These are phyloP conservation scores for Coelinius sp. DNA, from an alignment of 2,888 invertebrate species.

Conservation along the genomic window DNA sequence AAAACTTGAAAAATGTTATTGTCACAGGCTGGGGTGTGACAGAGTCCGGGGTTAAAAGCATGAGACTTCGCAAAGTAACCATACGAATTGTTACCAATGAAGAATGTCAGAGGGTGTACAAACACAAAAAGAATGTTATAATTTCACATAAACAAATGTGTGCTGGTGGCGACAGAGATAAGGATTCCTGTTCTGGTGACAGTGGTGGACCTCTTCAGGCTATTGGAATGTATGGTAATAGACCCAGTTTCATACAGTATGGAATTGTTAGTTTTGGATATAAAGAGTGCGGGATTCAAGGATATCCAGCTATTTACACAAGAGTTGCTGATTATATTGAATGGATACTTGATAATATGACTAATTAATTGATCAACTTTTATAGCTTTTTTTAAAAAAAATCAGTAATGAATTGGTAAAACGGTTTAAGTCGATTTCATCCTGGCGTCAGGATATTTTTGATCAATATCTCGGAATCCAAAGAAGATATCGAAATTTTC, in stretches of 20 bases:
- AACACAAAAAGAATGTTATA: slow-evolving; percentile 33
- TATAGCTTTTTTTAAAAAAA: no score
- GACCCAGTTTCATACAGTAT: slow-evolving; percentile 45
- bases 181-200: slow-evolving; percentile 58
- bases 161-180: slow-evolving; percentile 51
- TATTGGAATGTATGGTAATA: slow-evolving; percentile 38
- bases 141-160: slow-evolving; percentile 54
- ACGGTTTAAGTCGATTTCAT: no score
- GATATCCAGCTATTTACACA: slow-evolving; percentile 54
- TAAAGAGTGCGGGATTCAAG: slow-evolving; percentile 47
- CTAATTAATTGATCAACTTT: slow-evolving; percentile 30
- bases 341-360: slow-evolving; percentile 55
- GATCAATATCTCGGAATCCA: no score
- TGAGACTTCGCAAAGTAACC: slow-evolving; percentile 45
- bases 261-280: slow-evolving; percentile 59
- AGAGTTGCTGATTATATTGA: slow-evolving; percentile 48
- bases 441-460: no score
- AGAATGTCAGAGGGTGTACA: slow-evolving; percentile 44
- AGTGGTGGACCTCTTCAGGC: slow-evolving; percentile 60
- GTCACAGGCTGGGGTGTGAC: slow-evolving; percentile 59
- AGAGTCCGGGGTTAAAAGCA: slow-evolving; percentile 41
- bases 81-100: slow-evolving; percentile 41
- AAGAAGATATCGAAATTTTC: no score
- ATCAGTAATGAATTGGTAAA: no score
- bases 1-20: slow-evolving; percentile 18